These are phyloP conservation scores for Stenchaetothrips biformis DNA, from an alignment of 2,888 invertebrate genomes.

Conservation along the genomic window DNA sequence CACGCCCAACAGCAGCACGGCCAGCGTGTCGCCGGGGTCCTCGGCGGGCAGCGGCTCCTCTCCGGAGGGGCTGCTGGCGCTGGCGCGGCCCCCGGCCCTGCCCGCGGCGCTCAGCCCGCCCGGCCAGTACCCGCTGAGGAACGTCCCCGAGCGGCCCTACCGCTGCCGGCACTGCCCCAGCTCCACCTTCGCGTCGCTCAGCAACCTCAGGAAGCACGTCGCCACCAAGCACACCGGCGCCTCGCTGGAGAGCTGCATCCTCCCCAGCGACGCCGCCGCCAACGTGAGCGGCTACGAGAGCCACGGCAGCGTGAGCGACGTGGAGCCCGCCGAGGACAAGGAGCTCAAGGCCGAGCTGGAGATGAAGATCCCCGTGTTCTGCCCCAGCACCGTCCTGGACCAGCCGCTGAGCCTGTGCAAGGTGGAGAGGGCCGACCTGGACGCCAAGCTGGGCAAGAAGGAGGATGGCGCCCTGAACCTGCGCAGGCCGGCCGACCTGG, in stretches of 20 bases:
- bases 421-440: not conserved
- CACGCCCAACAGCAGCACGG: conserved; percentile 13
- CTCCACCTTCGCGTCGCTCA: conserved; percentile 74
- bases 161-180: conserved; percentile 77
- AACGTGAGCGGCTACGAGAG: conserved; percentile 35
- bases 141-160: conserved; percentile 70
- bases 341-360: not conserved
- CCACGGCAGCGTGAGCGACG: conserved; percentile 35
- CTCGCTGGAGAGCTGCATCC: conserved; percentile 37
- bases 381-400: not conserved
- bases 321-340: conserved; percentile 28
- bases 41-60: conserved; percentile 44
- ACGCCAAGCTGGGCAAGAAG: not conserved
- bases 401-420: conserved; percentile 18
- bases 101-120: conserved; percentile 44
- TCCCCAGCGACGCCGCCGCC: conserved; percentile 41
- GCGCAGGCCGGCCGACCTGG: conserved; percentile 39
- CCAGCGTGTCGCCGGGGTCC: conserved; percentile 3
- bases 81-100: conserved; percentile 41
- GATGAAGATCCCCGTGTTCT: not conserved
- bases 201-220: conserved; percentile 74
- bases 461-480: conserved; percentile 33
- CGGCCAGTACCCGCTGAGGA: conserved; percentile 54
- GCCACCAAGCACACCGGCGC: conserved; percentile 60
- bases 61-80: conserved; percentile 48